Conservation (phyloP, 2,888 invertebrate genomes). For the Platynereis dumerilii region DNA sequence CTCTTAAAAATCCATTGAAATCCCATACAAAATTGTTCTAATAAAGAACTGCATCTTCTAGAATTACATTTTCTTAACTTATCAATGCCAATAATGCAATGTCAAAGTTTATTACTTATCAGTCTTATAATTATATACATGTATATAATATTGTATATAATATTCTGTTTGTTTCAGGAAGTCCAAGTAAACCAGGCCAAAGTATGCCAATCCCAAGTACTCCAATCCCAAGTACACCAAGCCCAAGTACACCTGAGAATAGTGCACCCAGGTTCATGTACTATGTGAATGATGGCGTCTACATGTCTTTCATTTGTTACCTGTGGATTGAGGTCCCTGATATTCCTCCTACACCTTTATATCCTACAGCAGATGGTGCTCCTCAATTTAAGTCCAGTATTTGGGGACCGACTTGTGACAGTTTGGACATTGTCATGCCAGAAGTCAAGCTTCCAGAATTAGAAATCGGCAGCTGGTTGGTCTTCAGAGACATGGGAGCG, state of each 20-base stretch:
- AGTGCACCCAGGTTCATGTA: slow-evolving; percentile 75
- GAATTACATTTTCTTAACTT: no score
- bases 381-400: slow-evolving; percentile 64
- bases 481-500: slow-evolving; percentile 97
- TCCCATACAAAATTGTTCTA: no score
- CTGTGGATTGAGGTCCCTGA: slow-evolving; percentile 93
- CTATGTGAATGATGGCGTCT: slow-evolving; percentile 98
- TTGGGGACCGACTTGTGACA: slow-evolving; percentile 98
- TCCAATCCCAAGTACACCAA: no score
- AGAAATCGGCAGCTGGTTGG: slow-evolving; percentile 84
- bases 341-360: slow-evolving; percentile 74
- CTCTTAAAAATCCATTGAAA: no score
- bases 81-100: no score
- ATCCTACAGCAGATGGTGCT: neutral
- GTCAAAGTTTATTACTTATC: no score
- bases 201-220: no score
- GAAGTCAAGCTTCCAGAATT: slow-evolving; percentile 75
- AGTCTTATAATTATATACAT: no score
- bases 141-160: no score
- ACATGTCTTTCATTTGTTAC: slow-evolving; percentile 97
- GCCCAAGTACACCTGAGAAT: slow-evolving; percentile 15
- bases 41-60: no score
- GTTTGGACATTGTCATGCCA: slow-evolving; percentile 81
- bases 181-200: no score
- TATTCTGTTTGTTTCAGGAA: no score